These are phyloP conservation scores for Meda fulgida DNA, from an alignment of 2,797 vertebrate species.

Conservation along the genomic window DNA sequence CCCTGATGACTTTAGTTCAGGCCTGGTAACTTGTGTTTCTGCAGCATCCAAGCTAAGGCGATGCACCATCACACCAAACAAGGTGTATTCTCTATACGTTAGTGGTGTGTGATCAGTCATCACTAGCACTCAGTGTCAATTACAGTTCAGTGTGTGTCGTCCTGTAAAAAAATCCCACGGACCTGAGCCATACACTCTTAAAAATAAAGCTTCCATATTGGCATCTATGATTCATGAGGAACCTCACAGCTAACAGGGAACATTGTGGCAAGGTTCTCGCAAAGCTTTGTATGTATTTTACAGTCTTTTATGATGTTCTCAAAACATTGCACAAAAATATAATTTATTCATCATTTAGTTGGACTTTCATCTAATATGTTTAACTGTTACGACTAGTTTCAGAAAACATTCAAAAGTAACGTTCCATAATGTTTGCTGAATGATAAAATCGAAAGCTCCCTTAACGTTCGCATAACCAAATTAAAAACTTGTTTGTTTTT, in stretches of 20 bases:
- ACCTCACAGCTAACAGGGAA: neutral
- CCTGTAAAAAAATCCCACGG: neutral
- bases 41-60: neutral
- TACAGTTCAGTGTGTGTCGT: neutral
- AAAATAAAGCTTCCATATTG: neutral
- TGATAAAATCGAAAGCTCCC: neutral
- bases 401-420: neutral
- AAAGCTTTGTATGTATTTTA: too few relatives aligned
- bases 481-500: too few relatives aligned
- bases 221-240: neutral
- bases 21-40: neutral
- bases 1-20: conserved; percentile 21
- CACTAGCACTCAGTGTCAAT: neutral
- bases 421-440: neutral
- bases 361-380: too few relatives aligned
- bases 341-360: too few relatives aligned
- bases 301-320: neutral
- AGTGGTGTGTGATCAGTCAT: neutral
- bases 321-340: neutral
- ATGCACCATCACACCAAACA: neutral
- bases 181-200: neutral
- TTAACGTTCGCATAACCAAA: neutral
- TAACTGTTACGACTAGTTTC: neutral
- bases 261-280: too few relatives aligned
- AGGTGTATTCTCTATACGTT: neutral